Base-by-base conservation (phyloP, 1,140 invertebrate genomes). In the Limonius californicus region DNA sequence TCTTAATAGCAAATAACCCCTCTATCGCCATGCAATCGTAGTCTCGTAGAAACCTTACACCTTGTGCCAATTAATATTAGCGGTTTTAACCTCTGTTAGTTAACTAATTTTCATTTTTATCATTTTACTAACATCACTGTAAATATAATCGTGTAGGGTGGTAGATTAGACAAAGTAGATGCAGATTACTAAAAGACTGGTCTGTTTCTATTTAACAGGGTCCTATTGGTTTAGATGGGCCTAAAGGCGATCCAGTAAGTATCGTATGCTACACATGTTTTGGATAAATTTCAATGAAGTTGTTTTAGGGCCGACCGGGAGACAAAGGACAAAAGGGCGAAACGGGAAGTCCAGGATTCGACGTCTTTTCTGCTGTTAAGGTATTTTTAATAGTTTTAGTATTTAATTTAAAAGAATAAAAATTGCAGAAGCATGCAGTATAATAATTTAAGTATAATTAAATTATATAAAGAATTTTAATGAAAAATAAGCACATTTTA, bases 181-280 rank as follows among this genome's bases (percentile, higher is more conserved):
- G n/a, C n/a, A n/a, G n/a, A n/a, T n/a, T n/a, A n/a, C 16, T 54
- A 23, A 54, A 20, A 54, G 9, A 54, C 7, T 56, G 62, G 35
- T 67, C 16, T 69, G 69, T 70, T 69, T 75, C 69, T 79, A 65
- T 77, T 70, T 79, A 81, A 85, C 80, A 97, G 94, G 94, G 94
- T 69, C 91, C 94, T 16, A 95, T 94, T 73, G 95, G 94, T 69
- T 82, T 95, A 76, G 90, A 92, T 76, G 95, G 95, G 73, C 92
- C 93, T 9, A 96, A 97, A 84, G 94, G 94, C 73, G 91, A 94
- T 75, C 83, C 87, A 77, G 92, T 95, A 84, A 89, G 91, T 85
- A 65, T 6, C 4, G 27, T 32, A 8, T 8, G 16, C 11, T 18
- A 6, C 3, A 54, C 7, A 18, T 9, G 6, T 54, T 11, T 32